These are phyloP conservation scores for Sesia apiformis DNA, from an alignment of 2,888 invertebrate genomes.

Conservation along the genomic window DNA sequence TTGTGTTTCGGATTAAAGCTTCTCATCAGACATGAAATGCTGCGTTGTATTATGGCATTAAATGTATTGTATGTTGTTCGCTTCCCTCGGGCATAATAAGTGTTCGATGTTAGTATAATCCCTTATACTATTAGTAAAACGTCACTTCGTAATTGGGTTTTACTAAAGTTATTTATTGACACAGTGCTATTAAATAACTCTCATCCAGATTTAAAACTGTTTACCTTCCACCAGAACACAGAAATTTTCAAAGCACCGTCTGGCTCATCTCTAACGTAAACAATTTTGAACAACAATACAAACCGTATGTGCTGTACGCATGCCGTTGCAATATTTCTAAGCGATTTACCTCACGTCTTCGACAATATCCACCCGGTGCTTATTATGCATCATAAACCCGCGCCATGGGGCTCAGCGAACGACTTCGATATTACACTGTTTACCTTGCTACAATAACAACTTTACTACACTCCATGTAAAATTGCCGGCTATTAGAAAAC, in stretches of 20 bases:
- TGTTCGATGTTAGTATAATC: no score
- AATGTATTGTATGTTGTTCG: no score
- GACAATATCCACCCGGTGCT: slow-evolving; percentile 9
- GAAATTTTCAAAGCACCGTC: background rate
- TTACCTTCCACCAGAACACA: background rate
- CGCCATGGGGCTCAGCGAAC: background rate
- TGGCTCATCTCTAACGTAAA: no score
- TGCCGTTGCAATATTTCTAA: slow-evolving; percentile 20
- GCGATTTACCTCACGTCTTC: slow-evolving; percentile 18
- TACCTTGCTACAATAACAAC: slow-evolving; percentile 5
- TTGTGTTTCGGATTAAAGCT: background rate
- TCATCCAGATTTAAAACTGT: background rate
- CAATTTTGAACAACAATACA: slow-evolving; percentile 1
- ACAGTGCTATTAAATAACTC: background rate
- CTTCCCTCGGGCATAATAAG: no score
- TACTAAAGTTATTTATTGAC: no score
- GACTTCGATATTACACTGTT: slow-evolving; percentile 8
- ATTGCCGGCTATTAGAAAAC: no score
- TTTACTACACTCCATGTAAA: background rate
- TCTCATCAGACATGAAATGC: no score
- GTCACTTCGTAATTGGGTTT: no score
- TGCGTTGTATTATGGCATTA: no score
- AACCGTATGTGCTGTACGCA: slow-evolving; percentile 4
- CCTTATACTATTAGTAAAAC: no score
- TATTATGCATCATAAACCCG: slow-evolving; percentile 16